Evolutionary conservation across 1,140 invertebrate species (phyloP), one percentile per base, ranked within the genome.

Genomic region (Dysdera silvatica): DNA sequence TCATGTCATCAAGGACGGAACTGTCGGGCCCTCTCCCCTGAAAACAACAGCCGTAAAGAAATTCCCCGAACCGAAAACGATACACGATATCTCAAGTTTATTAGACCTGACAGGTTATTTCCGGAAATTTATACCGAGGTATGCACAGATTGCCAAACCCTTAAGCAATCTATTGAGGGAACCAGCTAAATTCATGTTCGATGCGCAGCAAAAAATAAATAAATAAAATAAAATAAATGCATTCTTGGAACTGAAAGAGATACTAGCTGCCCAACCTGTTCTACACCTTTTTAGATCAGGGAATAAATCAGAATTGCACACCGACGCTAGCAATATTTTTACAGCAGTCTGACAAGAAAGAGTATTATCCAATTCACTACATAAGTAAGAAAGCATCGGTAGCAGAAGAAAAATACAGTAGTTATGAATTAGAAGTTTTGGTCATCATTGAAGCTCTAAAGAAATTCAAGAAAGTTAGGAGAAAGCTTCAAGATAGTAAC

Each of bases 1-100:
- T 0, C 33, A 51, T 29, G 12, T 41, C 2, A 31, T 51, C n/a
- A n/a, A n/a, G n/a, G 37, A 35, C 10, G 28, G 59, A 18, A 26
- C 59, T 14, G 40, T 61, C 24, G 7, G 31, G 2, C 47, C 48
- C 14, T 61, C 32, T 14, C 18, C 48, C 7, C 16, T 1, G 18
- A 43, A 57, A 33, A 61, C 23, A 35, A 2, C 4, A 18, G 43
- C 35, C 20, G 41, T 58, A 3, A 18, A 67, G 40, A 49, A 69
- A 20, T 72, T 66, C 54, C 67, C 67, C 32, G 32, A 14, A 10
- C 70, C 73, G 33, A 61, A 43, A 33, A 66, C 57, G 23, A 33
- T 56, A 10, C 68, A 68, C 43, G 73, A 78, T 31, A 14, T 76
- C 4, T 40, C 68, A 24, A 28, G 59, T 18, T 74, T 77, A 32